Evolutionary conservation across 2,888 invertebrate species (phyloP).

Genomic region (Caenorhabditis plicata): DNA sequence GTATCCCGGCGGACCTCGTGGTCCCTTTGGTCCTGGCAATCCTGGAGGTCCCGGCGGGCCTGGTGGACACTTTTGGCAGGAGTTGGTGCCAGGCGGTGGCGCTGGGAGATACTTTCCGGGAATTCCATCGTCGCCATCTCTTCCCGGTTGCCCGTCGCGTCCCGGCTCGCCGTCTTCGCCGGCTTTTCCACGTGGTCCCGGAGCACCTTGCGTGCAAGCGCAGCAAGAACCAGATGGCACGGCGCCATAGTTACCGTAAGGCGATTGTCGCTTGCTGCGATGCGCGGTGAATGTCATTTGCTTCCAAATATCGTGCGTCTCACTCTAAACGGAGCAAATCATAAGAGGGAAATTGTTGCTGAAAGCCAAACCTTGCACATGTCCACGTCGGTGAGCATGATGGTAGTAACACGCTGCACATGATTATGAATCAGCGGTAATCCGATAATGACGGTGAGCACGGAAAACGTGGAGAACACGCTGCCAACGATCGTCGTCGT

Average conservation of each 20-base stretch:
- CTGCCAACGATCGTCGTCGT: slow-evolving; percentile 49
- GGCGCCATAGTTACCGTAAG: slow-evolving; percentile 42
- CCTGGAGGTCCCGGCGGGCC: slow-evolving; percentile 59
- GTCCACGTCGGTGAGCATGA: slow-evolving; percentile 58
- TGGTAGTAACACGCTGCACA: slow-evolving; percentile 53
- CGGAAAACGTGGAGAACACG: slow-evolving; percentile 55
- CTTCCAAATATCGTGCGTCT: slow-evolving; percentile 63
- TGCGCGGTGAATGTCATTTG: slow-evolving; percentile 52
- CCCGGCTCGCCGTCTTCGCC: slow-evolving; percentile 52
- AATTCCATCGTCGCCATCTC: slow-evolving; percentile 37
- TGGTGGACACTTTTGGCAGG: slow-evolving; percentile 55
- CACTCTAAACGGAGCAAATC: slow-evolving; percentile 50
- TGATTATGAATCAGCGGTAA: slow-evolving; percentile 58
- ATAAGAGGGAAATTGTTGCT: too few relatives aligned
- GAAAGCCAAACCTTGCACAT: slow-evolving; percentile 59
- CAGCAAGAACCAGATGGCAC: slow-evolving; percentile 54
- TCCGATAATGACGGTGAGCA: slow-evolving; percentile 54
- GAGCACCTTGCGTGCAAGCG: slow-evolving; percentile 60
- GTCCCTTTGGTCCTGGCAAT: slow-evolving; percentile 58
- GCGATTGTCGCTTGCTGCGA: slow-evolving; percentile 37
- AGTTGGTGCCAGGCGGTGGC: slow-evolving; percentile 45
- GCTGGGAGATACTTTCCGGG: slow-evolving; percentile 51
- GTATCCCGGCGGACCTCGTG: slow-evolving; percentile 45
- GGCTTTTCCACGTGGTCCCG: slow-evolving; percentile 53
- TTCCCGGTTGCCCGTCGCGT: slow-evolving; percentile 40